Base-by-base conservation (phyloP, 2,888 invertebrate genomes). In the Sinelater perroti region DNA sequence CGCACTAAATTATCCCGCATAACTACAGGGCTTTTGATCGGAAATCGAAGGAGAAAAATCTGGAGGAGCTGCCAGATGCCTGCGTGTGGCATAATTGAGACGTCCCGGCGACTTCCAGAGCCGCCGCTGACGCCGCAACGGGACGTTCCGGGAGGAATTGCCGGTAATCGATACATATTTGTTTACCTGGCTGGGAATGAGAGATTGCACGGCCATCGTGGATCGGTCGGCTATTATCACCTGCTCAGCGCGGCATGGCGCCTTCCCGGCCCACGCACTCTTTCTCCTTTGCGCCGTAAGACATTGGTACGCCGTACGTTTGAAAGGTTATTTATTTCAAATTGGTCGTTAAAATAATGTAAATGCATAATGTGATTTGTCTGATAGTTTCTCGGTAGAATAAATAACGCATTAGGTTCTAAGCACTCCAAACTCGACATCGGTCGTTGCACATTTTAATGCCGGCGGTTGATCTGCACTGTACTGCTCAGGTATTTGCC, bases 151-250 rank as follows among this genome's bases (percentile, higher is more conserved):
- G 10, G 13, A 40, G 30, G 30, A 38, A 13, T 30, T 51, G 18
- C 31, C 31, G 42, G 33, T 51, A 46, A 60, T 60, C 55, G 60
- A 56, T 56, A 45, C 52, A 44, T 66, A 68, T 69, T 69, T 68
- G 69, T 67, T 66, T 63, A 67, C 67, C 64, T 18, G 65, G 63
- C 66, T 67, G 62, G 63, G 65, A 66, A 70, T 68, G 68, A 71
- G 69, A 65, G 70, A 72, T 72, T 66, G 66, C 69, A 67, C 70
- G 65, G 61, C 59, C 67, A 66, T 70, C 67, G 62, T 67, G 64
- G 65, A 68, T 70, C 70, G 70, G 70, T 68, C 71, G 69, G 70
- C 70, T 72, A 73, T 73, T 73, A 74, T 74, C 74, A 74, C 74
- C 73, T 74, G 74, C 69, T 69, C 64, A 62, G 56, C 69, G 57